phyloP scores from a whole-genome alignment of 2,113 vertebrate species.

The Dolichallabes microphthalmus region DNA sequence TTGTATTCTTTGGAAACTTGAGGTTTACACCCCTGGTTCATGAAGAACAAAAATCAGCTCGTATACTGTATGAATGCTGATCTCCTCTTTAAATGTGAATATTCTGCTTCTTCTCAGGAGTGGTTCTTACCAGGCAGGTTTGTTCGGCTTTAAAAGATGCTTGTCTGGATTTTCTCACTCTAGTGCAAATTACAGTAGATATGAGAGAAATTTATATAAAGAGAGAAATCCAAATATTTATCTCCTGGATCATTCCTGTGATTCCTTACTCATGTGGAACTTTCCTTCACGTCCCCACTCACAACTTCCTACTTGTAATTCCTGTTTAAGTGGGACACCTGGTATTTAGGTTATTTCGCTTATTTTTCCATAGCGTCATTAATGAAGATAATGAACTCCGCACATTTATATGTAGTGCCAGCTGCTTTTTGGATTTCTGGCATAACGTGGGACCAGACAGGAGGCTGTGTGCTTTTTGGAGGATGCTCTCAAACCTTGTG shows the following conservation, averaged over 20 bases:
- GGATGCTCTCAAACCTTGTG: neutral
- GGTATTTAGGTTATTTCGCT: neutral
- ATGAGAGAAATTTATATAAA: neutral
- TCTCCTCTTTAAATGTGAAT: neutral
- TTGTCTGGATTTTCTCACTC: neutral
- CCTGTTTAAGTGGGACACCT: neutral
- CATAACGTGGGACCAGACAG: neutral
- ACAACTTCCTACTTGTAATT: neutral
- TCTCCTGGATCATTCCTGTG: neutral
- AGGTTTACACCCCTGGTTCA: neutral
- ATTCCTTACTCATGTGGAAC: neutral
- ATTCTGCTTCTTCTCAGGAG: neutral
- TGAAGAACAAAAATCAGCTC: neutral
- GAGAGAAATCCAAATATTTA: neutral
- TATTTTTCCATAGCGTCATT: neutral
- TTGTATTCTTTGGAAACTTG: neutral
- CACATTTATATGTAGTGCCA: neutral
- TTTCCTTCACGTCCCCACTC: neutral
- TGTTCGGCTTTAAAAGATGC: neutral
- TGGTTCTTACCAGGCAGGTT: neutral
- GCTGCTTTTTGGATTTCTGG: neutral
- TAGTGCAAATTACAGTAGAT: neutral
- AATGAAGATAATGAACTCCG: neutral
- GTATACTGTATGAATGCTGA: neutral
- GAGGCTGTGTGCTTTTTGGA: neutral